Percentiles rank a stretch among this genome's conserved stretches.
phyloP scores from a whole-genome alignment of 1,140 invertebrate genomes.

The Augochlora pura region DNA sequence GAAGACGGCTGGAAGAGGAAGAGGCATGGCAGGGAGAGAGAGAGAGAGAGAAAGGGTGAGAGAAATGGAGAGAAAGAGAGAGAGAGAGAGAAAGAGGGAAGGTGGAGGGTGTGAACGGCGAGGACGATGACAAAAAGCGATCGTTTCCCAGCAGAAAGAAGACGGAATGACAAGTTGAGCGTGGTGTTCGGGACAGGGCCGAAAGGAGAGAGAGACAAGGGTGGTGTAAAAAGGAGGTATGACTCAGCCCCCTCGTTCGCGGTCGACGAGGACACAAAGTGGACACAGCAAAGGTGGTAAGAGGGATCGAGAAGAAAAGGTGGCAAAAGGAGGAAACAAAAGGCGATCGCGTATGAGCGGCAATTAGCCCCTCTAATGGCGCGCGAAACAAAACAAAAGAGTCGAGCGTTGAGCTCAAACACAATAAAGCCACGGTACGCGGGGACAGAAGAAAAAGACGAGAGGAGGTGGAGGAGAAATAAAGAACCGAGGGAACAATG shows the following conservation, averaged over 20 bases:
- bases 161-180: conserved; percentile 50
- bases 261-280: conserved; percentile 40
- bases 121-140: conserved; percentile 59
- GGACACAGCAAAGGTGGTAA: conserved; percentile 12
- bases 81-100: conserved; percentile 29
- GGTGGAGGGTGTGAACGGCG: too few relatives aligned
- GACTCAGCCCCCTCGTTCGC: conserved; percentile 48
- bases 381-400: conserved; percentile 79
- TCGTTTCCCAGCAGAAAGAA: conserved; percentile 45
- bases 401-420: conserved; percentile 69
- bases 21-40: not conserved
- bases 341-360: conserved; percentile 78
- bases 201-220: conserved; percentile 34
- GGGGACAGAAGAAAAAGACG: conserved; percentile 43
- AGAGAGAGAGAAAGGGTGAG: conserved; percentile 32
- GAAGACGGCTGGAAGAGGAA: not conserved
- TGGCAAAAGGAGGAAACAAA: conserved; percentile 74
- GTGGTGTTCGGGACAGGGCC: conserved; percentile 43
- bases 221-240: conserved; percentile 33
- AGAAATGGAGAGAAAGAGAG: not conserved
- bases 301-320: conserved; percentile 61
- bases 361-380: conserved; percentile 79
- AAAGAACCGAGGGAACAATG: conserved; percentile 67
- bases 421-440: conserved; percentile 68
- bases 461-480: conserved; percentile 48